These are phyloP conservation scores for Trinorchestia longiramus DNA, from an alignment of 1,140 invertebrate species.

Conservation along the genomic window DNA sequence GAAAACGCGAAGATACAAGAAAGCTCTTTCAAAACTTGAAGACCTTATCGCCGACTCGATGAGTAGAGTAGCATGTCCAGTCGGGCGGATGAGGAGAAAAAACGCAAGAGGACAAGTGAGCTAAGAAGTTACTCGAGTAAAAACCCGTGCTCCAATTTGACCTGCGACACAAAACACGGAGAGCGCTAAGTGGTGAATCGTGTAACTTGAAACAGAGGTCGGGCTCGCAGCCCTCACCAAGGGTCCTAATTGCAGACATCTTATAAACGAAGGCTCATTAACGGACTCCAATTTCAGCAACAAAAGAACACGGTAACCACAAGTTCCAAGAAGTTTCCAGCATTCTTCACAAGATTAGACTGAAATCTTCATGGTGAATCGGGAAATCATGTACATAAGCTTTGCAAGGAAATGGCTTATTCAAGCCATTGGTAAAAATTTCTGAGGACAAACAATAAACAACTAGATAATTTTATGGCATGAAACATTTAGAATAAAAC, in stretches of 20 bases:
- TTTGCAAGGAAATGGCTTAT: not conserved
- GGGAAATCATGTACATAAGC: not conserved
- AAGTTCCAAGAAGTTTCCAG: not conserved
- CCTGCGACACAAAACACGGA: slow-evolving; percentile 31
- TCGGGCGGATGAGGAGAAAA: slow-evolving; percentile 4
- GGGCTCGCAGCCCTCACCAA: not conserved
- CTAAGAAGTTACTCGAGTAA: slow-evolving; percentile 38
- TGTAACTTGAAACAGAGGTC: slow-evolving; percentile 51
- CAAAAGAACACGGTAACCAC: not conserved
- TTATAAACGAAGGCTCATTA: slow-evolving; percentile 39
- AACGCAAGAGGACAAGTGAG: not conserved
- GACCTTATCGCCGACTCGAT: not conserved
- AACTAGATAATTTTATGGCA: not conserved
- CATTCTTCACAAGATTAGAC: not conserved
- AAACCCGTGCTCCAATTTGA: slow-evolving; percentile 30
- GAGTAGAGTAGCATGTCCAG: slow-evolving; percentile 44
- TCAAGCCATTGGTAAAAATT: not conserved
- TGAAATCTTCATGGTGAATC: not conserved
- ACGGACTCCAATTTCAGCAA: slow-evolving; percentile 19
- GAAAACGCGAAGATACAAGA: not conserved
- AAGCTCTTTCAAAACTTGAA: not conserved
- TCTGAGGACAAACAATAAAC: not conserved
- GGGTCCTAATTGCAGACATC: not conserved
- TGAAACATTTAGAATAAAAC: not conserved
- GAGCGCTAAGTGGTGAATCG: slow-evolving; percentile 37